These are phyloP conservation scores for Taenioides sp. DNA, from an alignment of 2,797 vertebrate species.

Conservation along the genomic window DNA sequence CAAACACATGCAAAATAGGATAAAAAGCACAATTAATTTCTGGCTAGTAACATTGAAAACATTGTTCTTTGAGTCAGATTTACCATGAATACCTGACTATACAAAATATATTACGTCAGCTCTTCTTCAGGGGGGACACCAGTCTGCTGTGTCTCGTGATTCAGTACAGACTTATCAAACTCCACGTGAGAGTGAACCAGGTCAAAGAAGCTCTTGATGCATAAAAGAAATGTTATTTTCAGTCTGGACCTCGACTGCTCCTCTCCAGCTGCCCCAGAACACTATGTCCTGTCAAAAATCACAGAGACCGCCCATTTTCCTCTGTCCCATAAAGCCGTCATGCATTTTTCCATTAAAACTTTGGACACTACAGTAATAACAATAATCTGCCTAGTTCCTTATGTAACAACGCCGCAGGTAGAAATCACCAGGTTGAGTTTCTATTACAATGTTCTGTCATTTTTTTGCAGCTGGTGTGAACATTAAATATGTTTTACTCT, in stretches of 20 bases:
- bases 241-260: not conserved
- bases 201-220: not conserved
- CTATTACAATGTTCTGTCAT: not conserved
- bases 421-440: not conserved
- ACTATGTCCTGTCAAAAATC: conserved; percentile 29
- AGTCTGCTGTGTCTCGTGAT: not conserved
- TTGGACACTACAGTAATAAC: not conserved
- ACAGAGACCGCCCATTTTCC: not conserved
- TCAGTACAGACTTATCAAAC: not conserved
- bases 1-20: no score
- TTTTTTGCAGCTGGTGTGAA: not conserved
- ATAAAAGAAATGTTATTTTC: not conserved
- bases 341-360: not conserved
- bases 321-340: not conserved
- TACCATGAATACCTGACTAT: not conserved
- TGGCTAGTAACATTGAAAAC: no score
- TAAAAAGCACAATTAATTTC: no score
- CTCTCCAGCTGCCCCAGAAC: conserved; percentile 44
- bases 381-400: not conserved
- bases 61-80: not conserved
- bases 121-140: not conserved
- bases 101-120: not conserved
- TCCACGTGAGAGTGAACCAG: not conserved
- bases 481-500: no score
- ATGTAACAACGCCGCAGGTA: not conserved